Evolutionary conservation across 2,113 vertebrate species (phyloP), one percentile per base, ranked within the genome.

Genomic region (Tragelaphus strepsiceros): DNA sequence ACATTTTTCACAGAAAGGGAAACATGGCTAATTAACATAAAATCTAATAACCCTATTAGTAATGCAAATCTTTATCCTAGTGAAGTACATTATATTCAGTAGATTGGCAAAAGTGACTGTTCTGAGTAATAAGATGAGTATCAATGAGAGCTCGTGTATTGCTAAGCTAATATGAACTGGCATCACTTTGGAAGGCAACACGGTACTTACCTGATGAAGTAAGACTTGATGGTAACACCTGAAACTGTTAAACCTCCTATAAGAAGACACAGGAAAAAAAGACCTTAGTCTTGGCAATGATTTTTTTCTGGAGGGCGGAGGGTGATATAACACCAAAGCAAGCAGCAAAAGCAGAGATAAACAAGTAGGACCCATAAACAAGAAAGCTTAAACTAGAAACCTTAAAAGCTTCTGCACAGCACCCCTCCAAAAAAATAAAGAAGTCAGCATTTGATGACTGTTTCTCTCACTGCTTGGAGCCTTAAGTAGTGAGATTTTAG

Each of bases 401-500:
- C 32, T 51, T 71, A 53, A 77, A 77, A 46, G 12, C 26, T 46
- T 46, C 26, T 92, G 2, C 49, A 82, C 78, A 35, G 39, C 32
- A 35, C 2, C 28, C 13, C 12, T 28, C 43, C 43, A 43, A 43
- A 43, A 43, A 43, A 43, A 43, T 10, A 10, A 67, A 71, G 35
- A 22, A 10, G n/a, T 39, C 67, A 22, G 67, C 67, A 71, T 94
- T 53, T 96, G 97, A 97, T 97, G 95, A 96, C 90, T 87, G 94
- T 95, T 98, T 95, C 97, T 98, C 94, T 98, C 71, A 85, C 88
- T 97, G 95, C 91, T 78, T 67, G 28, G 64, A 97, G 89, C 59
- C 15, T 74, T 96, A 53, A 78, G 94, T 93, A 93, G 93, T 97
- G 94, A 61, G 97, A 89, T 98, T 98, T 98, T 98, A 91, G 90